Percentiles rank a stretch among this genome's conserved stretches.
Conservation (phyloP, 2,113 vertebrate species). For the Hemibagrus wyckioides region DNA sequence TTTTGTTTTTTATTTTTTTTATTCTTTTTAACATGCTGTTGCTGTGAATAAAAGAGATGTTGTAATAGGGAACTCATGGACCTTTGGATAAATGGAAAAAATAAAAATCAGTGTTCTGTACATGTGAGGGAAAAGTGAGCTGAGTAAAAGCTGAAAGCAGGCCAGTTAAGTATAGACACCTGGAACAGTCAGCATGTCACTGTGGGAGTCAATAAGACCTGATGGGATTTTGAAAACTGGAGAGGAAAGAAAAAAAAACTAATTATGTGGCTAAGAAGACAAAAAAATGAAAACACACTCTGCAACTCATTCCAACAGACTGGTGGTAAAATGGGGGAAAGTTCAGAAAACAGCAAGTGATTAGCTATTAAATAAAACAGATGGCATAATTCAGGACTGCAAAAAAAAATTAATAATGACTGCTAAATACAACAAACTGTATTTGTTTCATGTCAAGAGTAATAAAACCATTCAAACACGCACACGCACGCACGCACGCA, state of each 20-base stretch:
- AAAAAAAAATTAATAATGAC: background rate
- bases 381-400: background rate
- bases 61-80: background rate
- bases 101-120: conserved; percentile 25
- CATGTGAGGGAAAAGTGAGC: conserved; percentile 31
- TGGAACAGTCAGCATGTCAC: conserved; percentile 26
- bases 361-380: background rate
- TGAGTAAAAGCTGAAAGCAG: conserved; percentile 40
- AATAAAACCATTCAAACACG: background rate
- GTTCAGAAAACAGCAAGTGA: background rate
- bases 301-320: background rate
- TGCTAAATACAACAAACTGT: background rate
- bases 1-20: background rate
- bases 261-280: background rate
- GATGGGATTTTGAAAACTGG: background rate
- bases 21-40: background rate
- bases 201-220: background rate
- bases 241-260: background rate
- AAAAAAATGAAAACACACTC: background rate
- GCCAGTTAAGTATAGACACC: conserved; percentile 15
- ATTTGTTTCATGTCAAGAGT: background rate
- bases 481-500: background rate
- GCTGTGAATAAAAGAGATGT: background rate
- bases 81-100: conserved; percentile 13
- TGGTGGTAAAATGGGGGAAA: background rate